Conservation (phyloP, 1,140 invertebrate genomes). For the Diprion similis region DNA sequence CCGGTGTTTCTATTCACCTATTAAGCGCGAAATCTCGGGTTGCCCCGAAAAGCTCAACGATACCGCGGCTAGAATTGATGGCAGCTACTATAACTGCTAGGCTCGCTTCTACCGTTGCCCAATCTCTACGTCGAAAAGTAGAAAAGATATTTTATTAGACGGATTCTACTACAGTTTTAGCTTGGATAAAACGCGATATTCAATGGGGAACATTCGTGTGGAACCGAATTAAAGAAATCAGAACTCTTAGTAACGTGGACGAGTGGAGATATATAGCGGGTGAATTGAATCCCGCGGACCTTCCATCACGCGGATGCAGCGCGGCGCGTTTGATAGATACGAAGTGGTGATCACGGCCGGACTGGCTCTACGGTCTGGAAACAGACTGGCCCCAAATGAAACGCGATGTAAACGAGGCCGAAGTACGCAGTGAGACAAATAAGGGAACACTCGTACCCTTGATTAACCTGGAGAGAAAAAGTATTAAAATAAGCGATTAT, state of each 20-base stretch:
- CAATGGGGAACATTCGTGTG: slow-evolving; percentile 20
- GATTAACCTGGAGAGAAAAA: slow-evolving; percentile 11
- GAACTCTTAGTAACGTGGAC: slow-evolving; percentile 6
- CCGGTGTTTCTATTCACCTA: slow-evolving; percentile 8
- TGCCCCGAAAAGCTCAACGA: slow-evolving; percentile 18
- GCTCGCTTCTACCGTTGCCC: background rate
- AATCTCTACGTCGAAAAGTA: slow-evolving; percentile 19
- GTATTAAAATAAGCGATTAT: background rate
- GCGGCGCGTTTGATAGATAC: slow-evolving; percentile 33
- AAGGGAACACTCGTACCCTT: slow-evolving; percentile 13
- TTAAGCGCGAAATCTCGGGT: slow-evolving; percentile 22
- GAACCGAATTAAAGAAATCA: slow-evolving; percentile 27
- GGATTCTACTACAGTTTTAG: slow-evolving; percentile 25
- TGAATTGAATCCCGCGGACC: slow-evolving; percentile 32
- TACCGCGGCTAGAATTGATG: slow-evolving; percentile 31
- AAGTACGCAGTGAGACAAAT: slow-evolving; percentile 29
- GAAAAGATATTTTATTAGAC: slow-evolving; percentile 19
- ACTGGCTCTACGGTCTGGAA: slow-evolving; percentile 35
- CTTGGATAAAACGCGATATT: slow-evolving; percentile 21
- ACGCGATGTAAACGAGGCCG: slow-evolving; percentile 19
- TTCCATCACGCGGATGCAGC: slow-evolving; percentile 43
- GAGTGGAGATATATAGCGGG: slow-evolving; percentile 36
- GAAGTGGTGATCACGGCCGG: slow-evolving; percentile 44
- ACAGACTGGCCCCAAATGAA: slow-evolving; percentile 33
- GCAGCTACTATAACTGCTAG: slow-evolving; percentile 24